These are phyloP conservation scores for Myotis brandtii DNA, from an alignment of 2,113 vertebrate species.

Conservation along the genomic window DNA sequence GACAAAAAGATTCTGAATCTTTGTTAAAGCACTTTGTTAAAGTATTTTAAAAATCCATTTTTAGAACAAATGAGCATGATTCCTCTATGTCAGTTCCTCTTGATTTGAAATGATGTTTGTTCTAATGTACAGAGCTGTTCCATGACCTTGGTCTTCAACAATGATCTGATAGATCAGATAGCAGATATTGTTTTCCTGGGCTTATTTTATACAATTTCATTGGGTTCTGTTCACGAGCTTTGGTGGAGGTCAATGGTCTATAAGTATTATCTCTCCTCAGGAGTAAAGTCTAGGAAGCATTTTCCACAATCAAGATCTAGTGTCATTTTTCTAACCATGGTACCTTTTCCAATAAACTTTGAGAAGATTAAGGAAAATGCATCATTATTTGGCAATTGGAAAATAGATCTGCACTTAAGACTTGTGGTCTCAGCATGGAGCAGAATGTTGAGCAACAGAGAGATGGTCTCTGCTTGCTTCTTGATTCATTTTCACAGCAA, in stretches of 20 bases:
- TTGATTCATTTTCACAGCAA: constrained; percentile 58
- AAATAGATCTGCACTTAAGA: background rate
- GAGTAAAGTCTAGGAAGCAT: constrained; percentile 14
- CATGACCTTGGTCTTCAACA: constrained; percentile 38
- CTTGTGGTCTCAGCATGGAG: background rate
- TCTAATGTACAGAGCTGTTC: background rate
- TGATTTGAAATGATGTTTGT: constrained; percentile 56
- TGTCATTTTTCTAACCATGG: constrained; percentile 32
- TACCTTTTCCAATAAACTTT: background rate
- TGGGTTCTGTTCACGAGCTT: background rate
- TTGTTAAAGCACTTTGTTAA: constrained; percentile 48
- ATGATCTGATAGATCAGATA: constrained; percentile 26
- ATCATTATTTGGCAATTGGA: background rate
- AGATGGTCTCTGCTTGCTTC: constrained; percentile 12
- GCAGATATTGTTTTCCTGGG: constrained; percentile 9
- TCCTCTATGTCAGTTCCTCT: constrained; percentile 45
- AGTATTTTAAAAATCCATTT: constrained; percentile 65
- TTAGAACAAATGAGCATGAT: constrained; percentile 45
- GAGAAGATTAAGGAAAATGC: constrained; percentile 27
- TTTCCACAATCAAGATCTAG: background rate
- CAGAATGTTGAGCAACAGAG: background rate
- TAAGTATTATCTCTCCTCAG: background rate
- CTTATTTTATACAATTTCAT: background rate
- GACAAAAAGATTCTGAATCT: constrained; percentile 51
- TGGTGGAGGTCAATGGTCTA: background rate